A percentile compares a stretch with the other conserved stretches of the same genome.
phyloP scores from a whole-genome alignment of 2,888 invertebrate species.

The Kryphioiulus occultus region DNA sequence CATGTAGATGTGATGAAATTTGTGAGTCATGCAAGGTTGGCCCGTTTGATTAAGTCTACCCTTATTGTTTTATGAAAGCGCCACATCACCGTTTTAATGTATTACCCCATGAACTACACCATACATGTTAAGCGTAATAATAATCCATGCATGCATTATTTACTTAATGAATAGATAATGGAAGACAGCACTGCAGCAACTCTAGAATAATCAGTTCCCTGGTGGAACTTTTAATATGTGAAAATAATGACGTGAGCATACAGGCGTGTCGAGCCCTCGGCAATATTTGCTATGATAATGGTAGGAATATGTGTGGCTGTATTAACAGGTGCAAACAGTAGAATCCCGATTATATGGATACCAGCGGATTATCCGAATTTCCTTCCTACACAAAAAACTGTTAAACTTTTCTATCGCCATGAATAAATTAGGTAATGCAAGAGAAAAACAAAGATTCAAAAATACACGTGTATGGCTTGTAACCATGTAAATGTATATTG shows the following conservation, averaged over 20 bases:
- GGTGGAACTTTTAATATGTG: constrained; percentile 58
- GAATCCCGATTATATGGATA: too few species aligned
- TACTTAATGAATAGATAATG: constrained; percentile 67
- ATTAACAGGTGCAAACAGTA: neutral
- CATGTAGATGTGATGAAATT: neutral
- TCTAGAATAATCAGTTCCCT: constrained; percentile 59
- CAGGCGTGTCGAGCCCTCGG: constrained; percentile 84
- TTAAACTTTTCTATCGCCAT: too few species aligned
- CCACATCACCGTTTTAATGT: neutral
- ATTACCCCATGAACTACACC: neutral
- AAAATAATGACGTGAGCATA: constrained; percentile 66
- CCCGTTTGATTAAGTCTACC: neutral
- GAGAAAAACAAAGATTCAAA: too few species aligned
- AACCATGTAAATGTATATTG: too few species aligned
- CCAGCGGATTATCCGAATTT: too few species aligned
- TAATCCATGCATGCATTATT: neutral
- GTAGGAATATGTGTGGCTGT: constrained; percentile 61
- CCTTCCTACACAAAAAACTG: too few species aligned
- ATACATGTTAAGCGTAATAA: neutral
- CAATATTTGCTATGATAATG: constrained; percentile 88
- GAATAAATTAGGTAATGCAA: too few species aligned
- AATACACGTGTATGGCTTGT: too few species aligned
- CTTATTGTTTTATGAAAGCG: neutral
- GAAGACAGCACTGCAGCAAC: constrained; percentile 72
- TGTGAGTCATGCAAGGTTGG: neutral